Evolutionary conservation across 2,113 vertebrate genomes (phyloP), one percentile per base, ranked within the genome.

Genomic region (Morone chrysops): DNA sequence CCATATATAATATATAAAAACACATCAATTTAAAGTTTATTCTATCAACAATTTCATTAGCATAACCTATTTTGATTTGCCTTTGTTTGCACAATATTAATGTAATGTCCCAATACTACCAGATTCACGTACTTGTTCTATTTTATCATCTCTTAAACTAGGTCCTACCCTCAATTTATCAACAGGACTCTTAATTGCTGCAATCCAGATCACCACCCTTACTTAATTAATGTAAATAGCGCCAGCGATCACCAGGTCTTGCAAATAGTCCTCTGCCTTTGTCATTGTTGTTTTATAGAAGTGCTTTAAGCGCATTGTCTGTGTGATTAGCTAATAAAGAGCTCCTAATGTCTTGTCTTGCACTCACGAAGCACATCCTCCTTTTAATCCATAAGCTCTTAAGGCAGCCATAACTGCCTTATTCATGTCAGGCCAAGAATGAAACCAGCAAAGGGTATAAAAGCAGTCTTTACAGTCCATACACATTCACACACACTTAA

Each of bases 351-450:
- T 80, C 90, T 92, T 86, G 88, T 90, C 85, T 90, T 89, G 92
- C 93, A 92, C 93, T 91, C 79, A 88, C 47, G 14, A 61, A 60
- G 45, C 78, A 87, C 87, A 88, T 92, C 91, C 90, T 92, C 89
- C 90, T 87, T 89, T 93, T 92, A 93, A 93, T 94, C 92, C 92
- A 93, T 94, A 93, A 93, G 89, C 91, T 94, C 91, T 94, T 93
- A 93, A 90, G 82, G 89, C 85, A 18, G 77, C 86, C 74, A 91
- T 92, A 89, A 92, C 92, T 75, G 85, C 70, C 84, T 81, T 87
- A 74, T 85, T 92, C 90, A 87, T 76, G 83, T 82, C 86, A 83
- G 89, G 75, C 74, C 71, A 82, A 54, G 80, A 87, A 85, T 78
- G 90, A 86, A 90, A 82, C 78, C 87, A 90, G 88, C 89, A 86